These are phyloP conservation scores for Monopis laevigella DNA, from an alignment of 2,888 invertebrate species.

Conservation along the genomic window DNA sequence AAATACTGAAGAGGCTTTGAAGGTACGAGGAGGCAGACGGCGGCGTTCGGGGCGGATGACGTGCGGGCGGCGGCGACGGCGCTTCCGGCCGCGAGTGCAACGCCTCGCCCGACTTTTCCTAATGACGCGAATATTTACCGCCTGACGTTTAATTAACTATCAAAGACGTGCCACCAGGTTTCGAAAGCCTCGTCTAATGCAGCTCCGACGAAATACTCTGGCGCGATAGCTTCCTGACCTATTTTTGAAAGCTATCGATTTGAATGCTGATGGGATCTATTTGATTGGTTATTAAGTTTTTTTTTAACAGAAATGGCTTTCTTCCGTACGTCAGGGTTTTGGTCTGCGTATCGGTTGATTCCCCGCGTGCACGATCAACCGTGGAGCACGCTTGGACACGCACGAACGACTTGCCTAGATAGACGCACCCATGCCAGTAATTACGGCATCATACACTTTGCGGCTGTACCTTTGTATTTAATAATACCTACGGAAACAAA, in stretches of 20 bases:
- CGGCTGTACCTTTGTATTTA: no score
- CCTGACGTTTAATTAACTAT: conserved; percentile 60
- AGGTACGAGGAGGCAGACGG: not conserved
- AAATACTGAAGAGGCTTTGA: not conserved
- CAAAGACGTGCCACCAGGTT: conserved; percentile 31
- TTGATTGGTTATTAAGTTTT: no score
- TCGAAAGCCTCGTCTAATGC: conserved; percentile 32
- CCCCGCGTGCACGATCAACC: conserved; percentile 11
- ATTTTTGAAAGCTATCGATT: not conserved
- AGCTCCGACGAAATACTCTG: conserved; percentile 21
- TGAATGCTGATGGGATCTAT: not conserved
- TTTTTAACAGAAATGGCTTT: no score
- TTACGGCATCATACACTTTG: conserved; percentile 4
- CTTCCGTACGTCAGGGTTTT: no score
- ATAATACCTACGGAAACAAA: no score
- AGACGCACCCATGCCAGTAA: conserved; percentile 8
- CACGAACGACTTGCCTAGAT: conserved; percentile 20
- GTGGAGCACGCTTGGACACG: conserved; percentile 20
- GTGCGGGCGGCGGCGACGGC: conserved; percentile 28
- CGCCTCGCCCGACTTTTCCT: conserved; percentile 39
- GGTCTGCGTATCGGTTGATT: not conserved
- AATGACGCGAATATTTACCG: conserved; percentile 58
- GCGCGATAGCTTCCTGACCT: not conserved
- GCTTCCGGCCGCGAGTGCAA: conserved; percentile 42
- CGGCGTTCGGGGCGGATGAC: conserved; percentile 24